Percentiles rank a stretch among this genome's conserved stretches.
These are phyloP conservation scores for Bradysia coprophila DNA, from an alignment of 1,140 invertebrate species.

Conservation along the genomic window DNA sequence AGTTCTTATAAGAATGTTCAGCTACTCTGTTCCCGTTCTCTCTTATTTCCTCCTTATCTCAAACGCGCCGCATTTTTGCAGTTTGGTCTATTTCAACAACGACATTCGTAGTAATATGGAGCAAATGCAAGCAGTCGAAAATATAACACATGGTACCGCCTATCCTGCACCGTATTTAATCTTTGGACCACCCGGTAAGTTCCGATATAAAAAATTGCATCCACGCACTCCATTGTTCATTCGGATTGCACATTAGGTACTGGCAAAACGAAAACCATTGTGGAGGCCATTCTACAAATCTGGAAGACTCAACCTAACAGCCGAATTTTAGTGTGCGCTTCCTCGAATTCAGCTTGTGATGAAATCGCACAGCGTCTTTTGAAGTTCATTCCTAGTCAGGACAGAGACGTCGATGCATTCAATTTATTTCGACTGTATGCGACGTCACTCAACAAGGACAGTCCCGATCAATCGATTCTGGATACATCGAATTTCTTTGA, in stretches of 20 bases:
- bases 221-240: no score
- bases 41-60: no score
- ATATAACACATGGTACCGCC: neutral
- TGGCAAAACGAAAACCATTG: neutral
- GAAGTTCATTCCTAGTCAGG: no score
- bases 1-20: neutral
- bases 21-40: no score
- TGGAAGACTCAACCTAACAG: neutral
- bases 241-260: no score
- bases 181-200: neutral
- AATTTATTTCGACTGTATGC: no score
- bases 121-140: neutral
- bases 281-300: neutral
- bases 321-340: neutral
- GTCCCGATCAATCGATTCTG: no score
- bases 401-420: no score
- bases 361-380: neutral
- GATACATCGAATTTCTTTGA: no score
- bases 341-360: neutral
- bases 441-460: no score
- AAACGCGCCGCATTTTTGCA: no score
- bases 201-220: no score
- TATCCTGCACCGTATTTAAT: neutral
- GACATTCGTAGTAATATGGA: neutral
- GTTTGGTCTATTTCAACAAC: neutral